phyloP scores from a whole-genome alignment of 2,797 vertebrate genomes.

The Schizopygopsis malacanthus region DNA sequence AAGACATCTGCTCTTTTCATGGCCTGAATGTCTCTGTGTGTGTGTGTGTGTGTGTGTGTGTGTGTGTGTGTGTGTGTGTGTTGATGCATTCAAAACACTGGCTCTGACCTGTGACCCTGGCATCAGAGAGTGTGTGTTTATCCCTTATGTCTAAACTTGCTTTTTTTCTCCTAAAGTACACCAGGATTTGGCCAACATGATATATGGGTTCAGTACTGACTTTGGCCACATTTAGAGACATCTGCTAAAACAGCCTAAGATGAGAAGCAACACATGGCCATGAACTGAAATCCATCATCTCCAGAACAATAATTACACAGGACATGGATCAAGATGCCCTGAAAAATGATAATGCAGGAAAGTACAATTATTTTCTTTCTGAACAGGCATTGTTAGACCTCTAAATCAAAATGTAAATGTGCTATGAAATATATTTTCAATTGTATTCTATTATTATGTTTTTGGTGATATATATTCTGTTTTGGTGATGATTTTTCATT shows the following conservation, averaged over 20 bases:
- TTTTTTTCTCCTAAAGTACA: conserved; percentile 11
- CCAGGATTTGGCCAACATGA: conserved; percentile 21
- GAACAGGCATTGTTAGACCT: background rate
- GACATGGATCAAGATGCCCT: background rate
- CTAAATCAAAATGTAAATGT: background rate
- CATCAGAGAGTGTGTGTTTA: conserved; percentile 21
- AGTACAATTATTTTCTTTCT: background rate
- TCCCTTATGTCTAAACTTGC: conserved; percentile 23
- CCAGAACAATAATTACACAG: conserved; percentile 61
- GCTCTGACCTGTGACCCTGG: conserved; percentile 33
- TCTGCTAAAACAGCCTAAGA: conserved; percentile 46
- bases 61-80: background rate
- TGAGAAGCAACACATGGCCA: conserved; percentile 27
- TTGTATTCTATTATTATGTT: background rate
- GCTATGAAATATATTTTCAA: background rate
- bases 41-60: background rate
- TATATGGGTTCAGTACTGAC: conserved; percentile 39
- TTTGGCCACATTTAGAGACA: conserved; percentile 55
- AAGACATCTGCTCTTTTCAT: conserved; percentile 47
- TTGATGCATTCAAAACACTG: conserved; percentile 1
- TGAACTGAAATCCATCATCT: conserved; percentile 33
- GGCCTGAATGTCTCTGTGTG: background rate
- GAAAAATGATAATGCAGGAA: background rate
- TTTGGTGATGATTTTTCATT: background rate
- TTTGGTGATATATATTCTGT: background rate